Base-by-base conservation (phyloP, 2,797 vertebrate genomes). In the Sebastes cheni region DNA sequence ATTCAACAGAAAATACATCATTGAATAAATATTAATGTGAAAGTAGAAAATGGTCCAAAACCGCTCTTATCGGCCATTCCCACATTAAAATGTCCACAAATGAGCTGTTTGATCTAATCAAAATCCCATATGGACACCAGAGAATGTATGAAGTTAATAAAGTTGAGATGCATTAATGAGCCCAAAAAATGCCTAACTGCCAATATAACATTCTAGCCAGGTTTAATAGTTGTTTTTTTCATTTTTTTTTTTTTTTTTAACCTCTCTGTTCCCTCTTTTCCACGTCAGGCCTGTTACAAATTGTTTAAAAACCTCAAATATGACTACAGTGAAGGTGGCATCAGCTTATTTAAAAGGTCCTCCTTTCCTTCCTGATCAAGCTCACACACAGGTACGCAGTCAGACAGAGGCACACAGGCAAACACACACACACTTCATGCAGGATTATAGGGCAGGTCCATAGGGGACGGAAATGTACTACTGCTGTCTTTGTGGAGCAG, bases 371-470 rank as follows among this genome's bases (percentile, higher is more conserved):
- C 62, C 32, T 74, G 78, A 81, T 80, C 22, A 81, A 71, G 60
- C 67, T 68, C 67, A 79, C 73, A 75, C 71, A 83, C 80, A 85
- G 62, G 61, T 85, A 81, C 58, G 46, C 55, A 86, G 68, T 56
- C 67, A 78, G 69, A 77, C 73, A 62, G 59, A 86, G 56, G 84
- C 68, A 80, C 68, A 67, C 78, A 67, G 11, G 46, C 62, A 81
- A 64, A 73, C 75, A 69, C 67, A 75, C 64, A 27, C 62, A 54
- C 62, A 73, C 86, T 86, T 78, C 87, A 89, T 85, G 83, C 82
- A 91, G 86, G 83, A 90, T 93, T 92, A 90, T 91, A 91, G 88
- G 89, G 85, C 90, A 92, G 86, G 76, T 88, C 91, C 89, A 86
- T 88, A 68, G 89, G 86, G 92, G 86, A 86, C 89, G 84, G 79